phyloP scores from a whole-genome alignment of 2,113 vertebrate genomes.

The Ahaetulla prasina region DNA sequence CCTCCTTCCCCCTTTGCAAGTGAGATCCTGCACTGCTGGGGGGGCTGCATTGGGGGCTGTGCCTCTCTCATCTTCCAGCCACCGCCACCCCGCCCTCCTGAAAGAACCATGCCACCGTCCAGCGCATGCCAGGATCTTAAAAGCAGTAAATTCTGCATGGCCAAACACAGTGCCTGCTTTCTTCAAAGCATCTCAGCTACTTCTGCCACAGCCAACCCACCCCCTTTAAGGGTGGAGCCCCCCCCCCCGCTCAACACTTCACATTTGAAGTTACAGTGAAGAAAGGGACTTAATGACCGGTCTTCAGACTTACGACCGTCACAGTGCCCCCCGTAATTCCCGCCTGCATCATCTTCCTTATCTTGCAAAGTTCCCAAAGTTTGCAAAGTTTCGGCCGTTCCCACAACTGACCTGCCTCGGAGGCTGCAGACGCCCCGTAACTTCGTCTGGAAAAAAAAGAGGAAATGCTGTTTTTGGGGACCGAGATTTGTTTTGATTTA shows the following conservation, averaged over 20 bases:
- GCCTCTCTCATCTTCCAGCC: background rate
- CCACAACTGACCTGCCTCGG: background rate
- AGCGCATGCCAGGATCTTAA: background rate
- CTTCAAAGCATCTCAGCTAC: background rate
- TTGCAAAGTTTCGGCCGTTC: background rate
- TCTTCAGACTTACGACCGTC: no score
- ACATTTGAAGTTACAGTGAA: no score
- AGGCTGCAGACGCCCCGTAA: background rate
- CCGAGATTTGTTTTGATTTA: constrained; percentile 2
- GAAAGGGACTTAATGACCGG: no score
- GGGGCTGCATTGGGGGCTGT: background rate
- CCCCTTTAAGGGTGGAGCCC: background rate
- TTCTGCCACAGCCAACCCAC: background rate
- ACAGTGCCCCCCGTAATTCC: no score
- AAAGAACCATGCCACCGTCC: no score
- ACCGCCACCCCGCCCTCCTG: background rate
- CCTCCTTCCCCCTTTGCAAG: background rate
- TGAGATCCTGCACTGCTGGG: background rate
- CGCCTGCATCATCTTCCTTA: background rate
- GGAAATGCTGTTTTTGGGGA: constrained; percentile 60
- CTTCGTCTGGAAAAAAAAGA: constrained; percentile 8
- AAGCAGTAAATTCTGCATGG: background rate
- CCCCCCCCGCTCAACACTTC: background rate
- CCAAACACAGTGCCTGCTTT: background rate
- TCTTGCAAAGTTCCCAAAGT: background rate